Evolutionary conservation across 2,113 vertebrate genomes (phyloP).

Genomic region (Tyto alba): DNA sequence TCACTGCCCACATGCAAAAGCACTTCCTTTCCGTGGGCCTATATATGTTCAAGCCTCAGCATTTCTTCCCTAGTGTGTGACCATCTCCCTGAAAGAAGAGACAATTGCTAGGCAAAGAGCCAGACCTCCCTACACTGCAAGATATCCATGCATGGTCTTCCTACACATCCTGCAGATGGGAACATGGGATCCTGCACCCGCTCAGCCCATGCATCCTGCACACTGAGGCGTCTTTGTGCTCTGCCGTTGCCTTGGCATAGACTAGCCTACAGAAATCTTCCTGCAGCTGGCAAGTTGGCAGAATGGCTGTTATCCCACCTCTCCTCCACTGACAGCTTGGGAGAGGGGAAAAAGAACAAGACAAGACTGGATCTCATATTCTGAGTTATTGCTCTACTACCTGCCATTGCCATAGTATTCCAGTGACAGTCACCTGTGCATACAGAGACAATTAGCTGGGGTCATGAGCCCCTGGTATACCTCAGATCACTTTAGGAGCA

Average conservation of each 20-base stretch:
- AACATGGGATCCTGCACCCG: background rate
- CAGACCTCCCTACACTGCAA: background rate
- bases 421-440: background rate
- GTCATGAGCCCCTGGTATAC: background rate
- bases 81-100: background rate
- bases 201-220: background rate
- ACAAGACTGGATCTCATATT: background rate
- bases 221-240: background rate
- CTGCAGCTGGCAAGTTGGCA: background rate
- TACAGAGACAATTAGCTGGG: background rate
- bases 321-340: background rate
- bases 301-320: background rate
- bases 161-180: background rate
- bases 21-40: background rate
- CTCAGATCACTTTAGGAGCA: background rate
- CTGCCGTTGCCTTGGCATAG: background rate
- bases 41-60: background rate
- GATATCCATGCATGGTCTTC: constrained; percentile 11
- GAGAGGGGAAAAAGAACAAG: background rate
- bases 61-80: background rate
- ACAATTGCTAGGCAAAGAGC: background rate
- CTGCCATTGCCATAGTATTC: rapidly evolving
- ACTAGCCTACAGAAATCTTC: background rate
- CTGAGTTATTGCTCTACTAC: background rate
- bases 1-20: constrained; percentile 20